Percentiles rank a stretch among this genome's conserved stretches.
Conservation (phyloP, 2,888 invertebrate species). For the Elgonia sp. region DNA sequence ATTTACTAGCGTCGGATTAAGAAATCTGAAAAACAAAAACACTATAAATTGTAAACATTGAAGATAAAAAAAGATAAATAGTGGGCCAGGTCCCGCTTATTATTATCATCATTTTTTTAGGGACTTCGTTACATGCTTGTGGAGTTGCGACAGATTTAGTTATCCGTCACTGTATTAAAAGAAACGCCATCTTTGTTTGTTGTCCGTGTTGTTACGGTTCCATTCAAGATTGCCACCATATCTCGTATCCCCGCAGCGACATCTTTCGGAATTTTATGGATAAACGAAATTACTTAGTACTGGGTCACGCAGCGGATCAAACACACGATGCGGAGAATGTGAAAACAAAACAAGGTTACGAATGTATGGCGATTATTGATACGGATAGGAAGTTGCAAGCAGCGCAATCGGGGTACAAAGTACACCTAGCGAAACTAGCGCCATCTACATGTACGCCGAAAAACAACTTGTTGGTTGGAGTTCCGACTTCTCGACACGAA, state of each 20-base stretch:
- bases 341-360: conserved; percentile 92
- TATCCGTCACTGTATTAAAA: conserved; percentile 93
- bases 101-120: conserved; percentile 20
- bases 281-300: conserved; percentile 91
- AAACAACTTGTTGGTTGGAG: conserved; percentile 94
- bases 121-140: conserved; percentile 96
- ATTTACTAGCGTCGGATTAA: too few species aligned
- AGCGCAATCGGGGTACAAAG: conserved; percentile 92
- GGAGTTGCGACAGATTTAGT: conserved; percentile 98
- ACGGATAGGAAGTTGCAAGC: conserved; percentile 94
- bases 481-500: conserved; percentile 81
- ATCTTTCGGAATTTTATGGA: conserved; percentile 87
- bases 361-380: conserved; percentile 96
- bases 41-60: too few species aligned
- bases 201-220: conserved; percentile 98
- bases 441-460: conserved; percentile 96
- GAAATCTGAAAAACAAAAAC: too few species aligned
- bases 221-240: conserved; percentile 93
- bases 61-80: too few species aligned
- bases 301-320: conserved; percentile 97
- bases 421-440: conserved; percentile 92
- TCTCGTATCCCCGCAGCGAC: conserved; percentile 94
- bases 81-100: not conserved
- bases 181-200: conserved; percentile 93
- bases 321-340: conserved; percentile 92